phyloP scores from a whole-genome alignment of 2,888 invertebrate genomes.

The Callinectes sapidus region DNA sequence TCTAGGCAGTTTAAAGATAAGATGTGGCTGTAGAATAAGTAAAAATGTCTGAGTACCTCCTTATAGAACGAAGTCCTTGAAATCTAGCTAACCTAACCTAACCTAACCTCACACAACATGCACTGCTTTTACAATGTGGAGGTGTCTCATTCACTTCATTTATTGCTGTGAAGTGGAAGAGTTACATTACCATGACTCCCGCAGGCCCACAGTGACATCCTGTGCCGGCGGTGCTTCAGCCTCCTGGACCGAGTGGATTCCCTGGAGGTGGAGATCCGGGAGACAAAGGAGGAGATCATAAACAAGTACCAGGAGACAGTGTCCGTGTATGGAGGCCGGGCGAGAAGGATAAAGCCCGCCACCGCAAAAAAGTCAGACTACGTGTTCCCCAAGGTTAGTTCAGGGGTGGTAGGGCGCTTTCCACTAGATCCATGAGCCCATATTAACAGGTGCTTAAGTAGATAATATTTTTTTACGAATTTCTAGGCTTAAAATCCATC shows the following conservation, averaged over 20 bases:
- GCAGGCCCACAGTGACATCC: conserved; percentile 65
- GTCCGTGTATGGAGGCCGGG: conserved; percentile 57
- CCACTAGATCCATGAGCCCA: too few relatives aligned
- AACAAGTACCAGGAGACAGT: conserved; percentile 62
- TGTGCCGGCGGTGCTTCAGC: conserved; percentile 57
- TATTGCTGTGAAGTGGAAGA: background rate
- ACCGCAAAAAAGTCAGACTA: conserved; percentile 59
- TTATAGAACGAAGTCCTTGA: too few relatives aligned
- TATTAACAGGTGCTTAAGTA: too few relatives aligned
- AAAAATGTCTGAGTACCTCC: too few relatives aligned
- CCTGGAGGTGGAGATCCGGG: conserved; percentile 60
- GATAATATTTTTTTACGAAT: too few relatives aligned
- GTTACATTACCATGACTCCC: background rate
- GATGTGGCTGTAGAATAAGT: too few relatives aligned
- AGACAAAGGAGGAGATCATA: conserved; percentile 63
- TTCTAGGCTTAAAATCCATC: too few relatives aligned
- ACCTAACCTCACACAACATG: background rate
- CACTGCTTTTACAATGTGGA: background rate
- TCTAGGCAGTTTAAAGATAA: too few relatives aligned
- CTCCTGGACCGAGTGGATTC: conserved; percentile 55
- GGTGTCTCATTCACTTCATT: background rate
- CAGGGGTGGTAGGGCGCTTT: background rate
- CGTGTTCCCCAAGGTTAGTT: conserved; percentile 64
- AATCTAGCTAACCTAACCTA: too few relatives aligned
- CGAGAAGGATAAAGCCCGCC: conserved; percentile 59